Conservation (phyloP, 2,797 vertebrate species). For the Brachyalestes nurse region DNA sequence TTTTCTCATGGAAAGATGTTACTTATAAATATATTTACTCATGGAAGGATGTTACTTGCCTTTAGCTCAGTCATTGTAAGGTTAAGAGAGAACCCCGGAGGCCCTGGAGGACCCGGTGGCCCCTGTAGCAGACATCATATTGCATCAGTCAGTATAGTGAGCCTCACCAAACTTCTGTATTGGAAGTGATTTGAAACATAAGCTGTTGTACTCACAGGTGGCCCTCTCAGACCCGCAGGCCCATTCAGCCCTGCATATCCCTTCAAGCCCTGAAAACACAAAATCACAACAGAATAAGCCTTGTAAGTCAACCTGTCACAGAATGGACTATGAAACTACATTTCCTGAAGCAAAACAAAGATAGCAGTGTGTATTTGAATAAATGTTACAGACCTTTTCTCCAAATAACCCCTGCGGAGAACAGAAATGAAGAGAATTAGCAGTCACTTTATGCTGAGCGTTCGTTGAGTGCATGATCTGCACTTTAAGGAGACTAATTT, state of each 20-base stretch:
- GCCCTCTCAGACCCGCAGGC: slow-evolving; percentile 69
- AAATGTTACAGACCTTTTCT: slow-evolving; percentile 72
- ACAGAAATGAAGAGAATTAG: slow-evolving; percentile 40
- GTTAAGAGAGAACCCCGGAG: slow-evolving; percentile 66
- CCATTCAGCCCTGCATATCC: slow-evolving; percentile 77
- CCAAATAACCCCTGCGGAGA: slow-evolving; percentile 78
- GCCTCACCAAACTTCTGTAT: background rate
- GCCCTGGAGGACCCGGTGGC: slow-evolving; percentile 75
- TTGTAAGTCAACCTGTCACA: background rate
- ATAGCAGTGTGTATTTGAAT: slow-evolving; percentile 2
- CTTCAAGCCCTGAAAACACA: slow-evolving; percentile 76
- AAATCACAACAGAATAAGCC: background rate
- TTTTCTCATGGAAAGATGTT: background rate
- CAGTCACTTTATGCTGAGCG: slow-evolving; percentile 2
- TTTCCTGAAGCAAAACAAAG: background rate
- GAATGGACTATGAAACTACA: background rate
- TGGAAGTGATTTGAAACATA: background rate
- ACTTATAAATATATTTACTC: slow-evolving; percentile 36
- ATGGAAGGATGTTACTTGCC: slow-evolving; percentile 63
- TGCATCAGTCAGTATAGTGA: background rate
- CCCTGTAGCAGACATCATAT: slow-evolving; percentile 70
- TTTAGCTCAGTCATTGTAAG: slow-evolving; percentile 74
- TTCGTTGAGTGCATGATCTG: background rate
- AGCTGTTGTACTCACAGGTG: slow-evolving; percentile 71
- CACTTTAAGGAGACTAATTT: slow-evolving; percentile 24